Evolutionary conservation across 1,140 invertebrate genomes (phyloP), one percentile per base, ranked within the genome.

Genomic region (Drosophila sucinea): DNA sequence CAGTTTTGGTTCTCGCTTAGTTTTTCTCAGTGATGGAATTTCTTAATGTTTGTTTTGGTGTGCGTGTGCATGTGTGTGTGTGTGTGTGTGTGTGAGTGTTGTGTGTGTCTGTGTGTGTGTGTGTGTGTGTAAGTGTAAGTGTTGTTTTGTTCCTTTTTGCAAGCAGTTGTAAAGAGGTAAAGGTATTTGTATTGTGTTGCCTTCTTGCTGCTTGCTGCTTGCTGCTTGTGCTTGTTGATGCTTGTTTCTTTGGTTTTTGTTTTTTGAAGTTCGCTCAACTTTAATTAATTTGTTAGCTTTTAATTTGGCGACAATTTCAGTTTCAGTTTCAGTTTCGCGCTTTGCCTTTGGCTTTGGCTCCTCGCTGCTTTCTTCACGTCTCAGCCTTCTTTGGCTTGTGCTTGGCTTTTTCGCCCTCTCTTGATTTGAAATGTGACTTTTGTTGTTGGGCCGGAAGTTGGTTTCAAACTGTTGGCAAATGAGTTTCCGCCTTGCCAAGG

Each of bases 401-500:
- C 29, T 38, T 10, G 17, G 47, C 38, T 67, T 10, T 35, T 6
- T 51, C 32, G 29, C 35, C 17, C 5, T 51, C 33, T 58, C 58
- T 54, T 55, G 63, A 32, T 41, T 75, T 72, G 40, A 58, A 72
- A 78, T 77, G 57, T 67, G 75, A 67, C 68, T 77, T 77, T 77
- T 77, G 75, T 74, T 74, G 71, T 64, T 67, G 72, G 67, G 72
- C 72, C 72, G 78, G 77, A 80, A 80, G 78, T 80, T 67, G 67
- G 71, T 80, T 80, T 80, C 77, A 80, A 80, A 80, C 78, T 80
- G 78, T 80, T 80, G 77, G 77, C 78, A 80, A 80, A 80, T 80
- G 78, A 80, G 78, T 80, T 80, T 80, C 78, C 78, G 78, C 61
- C 44, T 80, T 80, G 71, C 67, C 63, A 64, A 68, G 72, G 77